Evolutionary conservation across 2,888 invertebrate species (phyloP).

Genomic region (Horisme vitalbata): DNA sequence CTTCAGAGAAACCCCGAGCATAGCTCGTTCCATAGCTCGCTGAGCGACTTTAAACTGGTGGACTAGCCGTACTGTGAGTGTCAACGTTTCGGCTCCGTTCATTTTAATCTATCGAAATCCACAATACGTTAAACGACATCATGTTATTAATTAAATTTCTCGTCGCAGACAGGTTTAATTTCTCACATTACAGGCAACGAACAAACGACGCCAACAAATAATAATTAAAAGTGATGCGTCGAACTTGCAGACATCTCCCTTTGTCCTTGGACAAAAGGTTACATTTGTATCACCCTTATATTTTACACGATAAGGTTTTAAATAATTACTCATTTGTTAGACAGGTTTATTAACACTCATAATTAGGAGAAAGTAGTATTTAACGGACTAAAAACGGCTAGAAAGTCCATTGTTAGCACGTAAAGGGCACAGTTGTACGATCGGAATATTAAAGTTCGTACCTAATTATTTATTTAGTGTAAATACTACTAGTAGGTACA

Average conservation of each 20-base stretch:
- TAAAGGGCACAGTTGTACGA: constrained; percentile 53
- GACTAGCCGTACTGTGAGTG: too few species aligned
- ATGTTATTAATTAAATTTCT: constrained; percentile 19
- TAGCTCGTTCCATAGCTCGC: too few species aligned
- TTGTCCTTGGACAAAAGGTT: constrained; percentile 32
- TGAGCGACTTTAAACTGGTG: too few species aligned
- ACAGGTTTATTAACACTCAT: constrained; percentile 31
- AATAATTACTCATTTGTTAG: constrained; percentile 20
- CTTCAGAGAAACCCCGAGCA: too few species aligned
- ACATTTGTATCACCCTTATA: constrained; percentile 8
- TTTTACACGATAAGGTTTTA: constrained; percentile 11
- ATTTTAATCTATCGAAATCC: not conserved
- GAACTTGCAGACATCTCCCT: constrained; percentile 20
- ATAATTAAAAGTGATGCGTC: constrained; percentile 24
- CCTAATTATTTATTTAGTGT: too few species aligned
- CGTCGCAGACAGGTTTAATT: constrained; percentile 24
- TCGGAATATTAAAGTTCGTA: too few species aligned
- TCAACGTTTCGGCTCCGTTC: too few species aligned
- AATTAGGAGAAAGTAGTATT: constrained; percentile 69
- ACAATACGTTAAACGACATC: constrained; percentile 8
- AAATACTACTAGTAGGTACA: too few species aligned
- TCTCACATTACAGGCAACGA: constrained; percentile 25
- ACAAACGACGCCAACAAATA: constrained; percentile 28
- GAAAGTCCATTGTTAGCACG: constrained; percentile 51
- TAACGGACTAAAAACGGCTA: constrained; percentile 49